Base-by-base conservation (phyloP, 2,888 invertebrate species). In the Meteorus cinctellus region DNA sequence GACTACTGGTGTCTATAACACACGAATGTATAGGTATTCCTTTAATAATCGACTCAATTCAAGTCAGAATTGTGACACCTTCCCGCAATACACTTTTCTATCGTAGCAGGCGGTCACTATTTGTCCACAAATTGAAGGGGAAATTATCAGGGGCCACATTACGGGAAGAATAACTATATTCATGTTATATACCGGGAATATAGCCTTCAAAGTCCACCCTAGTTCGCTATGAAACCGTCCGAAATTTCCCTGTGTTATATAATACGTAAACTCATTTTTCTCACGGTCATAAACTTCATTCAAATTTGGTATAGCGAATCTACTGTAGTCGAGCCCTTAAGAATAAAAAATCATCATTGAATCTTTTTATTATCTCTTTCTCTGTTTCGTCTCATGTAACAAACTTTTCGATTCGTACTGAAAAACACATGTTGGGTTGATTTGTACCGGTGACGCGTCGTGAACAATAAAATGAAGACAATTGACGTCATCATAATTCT, bases 1-100 rank as follows among this genome's bases (percentile, higher is more conserved):
- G 82, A 84, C 83, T 82, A 82, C 82, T 63, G 55, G 8, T 55
- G 55, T 24, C 6, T 5, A 4, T 8, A 55, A 2, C 2, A 2
- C 24, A 3, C n/a, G n/a, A 14, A 45, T 48, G n/a, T 4, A 48
- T n/a, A 5, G 16, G 12, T 34, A 2, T 34, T 34, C 34, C 34
- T 8, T 34, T 8, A 34, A 34, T 34, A 24, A 24, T 24, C 24
- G 24, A 24, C 24, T 24, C 24, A 24, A 24, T 24, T 24, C 24
- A 24, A 24, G 24, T 24, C 24, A 24, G 24, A 8, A 34, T 6
- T 34, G 34, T 34, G 8, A 34, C 34, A 6, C 8, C 34, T 34
- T 34, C 4, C 8, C 8, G 34, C 4, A 34, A 8, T 34, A 34
- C 8, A 34, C 34, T 34, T 8, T 34, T 34, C 34, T 34, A 0